Conservation (phyloP, 2,113 vertebrate genomes). For the Rana temporaria region DNA sequence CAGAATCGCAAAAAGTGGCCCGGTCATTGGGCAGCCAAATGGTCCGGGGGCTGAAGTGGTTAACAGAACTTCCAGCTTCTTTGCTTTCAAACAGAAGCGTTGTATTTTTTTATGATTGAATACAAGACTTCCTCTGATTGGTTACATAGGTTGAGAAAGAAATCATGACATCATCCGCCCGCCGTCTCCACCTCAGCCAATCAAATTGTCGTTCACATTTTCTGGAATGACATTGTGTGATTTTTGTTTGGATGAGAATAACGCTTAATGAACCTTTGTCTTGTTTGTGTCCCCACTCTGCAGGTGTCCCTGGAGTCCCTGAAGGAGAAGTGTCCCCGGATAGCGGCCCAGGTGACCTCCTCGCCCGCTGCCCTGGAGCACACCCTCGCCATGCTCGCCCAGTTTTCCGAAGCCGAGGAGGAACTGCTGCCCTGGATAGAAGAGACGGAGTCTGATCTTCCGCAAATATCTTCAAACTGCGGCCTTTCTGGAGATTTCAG, state of each 20-base stretch:
- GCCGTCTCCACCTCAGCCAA: too few species aligned
- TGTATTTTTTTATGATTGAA: too few species aligned
- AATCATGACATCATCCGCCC: too few species aligned
- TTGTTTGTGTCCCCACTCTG: background rate
- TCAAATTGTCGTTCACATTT: too few species aligned
- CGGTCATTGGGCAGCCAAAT: too few species aligned
- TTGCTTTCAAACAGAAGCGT: too few species aligned
- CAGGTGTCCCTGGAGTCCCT: slow-evolving; percentile 72
- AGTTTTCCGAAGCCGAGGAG: slow-evolving; percentile 76
- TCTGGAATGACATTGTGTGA: background rate
- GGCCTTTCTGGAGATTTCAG: slow-evolving; percentile 78
- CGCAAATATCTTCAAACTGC: slow-evolving; percentile 70
- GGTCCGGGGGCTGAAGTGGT: too few species aligned
- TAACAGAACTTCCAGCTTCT: too few species aligned
- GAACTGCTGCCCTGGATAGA: slow-evolving; percentile 85
- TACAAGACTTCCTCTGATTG: too few species aligned
- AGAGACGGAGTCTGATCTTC: slow-evolving; percentile 73
- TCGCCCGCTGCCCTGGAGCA: slow-evolving; percentile 80
- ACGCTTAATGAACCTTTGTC: too few species aligned
- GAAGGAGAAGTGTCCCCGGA: slow-evolving; percentile 74
- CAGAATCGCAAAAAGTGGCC: too few species aligned
- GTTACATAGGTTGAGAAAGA: too few species aligned
- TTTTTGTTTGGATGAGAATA: background rate
- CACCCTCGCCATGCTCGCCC: slow-evolving; percentile 79
- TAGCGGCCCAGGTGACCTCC: slow-evolving; percentile 72